These are phyloP conservation scores for Enteromius thamalakanensis DNA, from an alignment of 2,797 vertebrate species.

Conservation along the genomic window DNA sequence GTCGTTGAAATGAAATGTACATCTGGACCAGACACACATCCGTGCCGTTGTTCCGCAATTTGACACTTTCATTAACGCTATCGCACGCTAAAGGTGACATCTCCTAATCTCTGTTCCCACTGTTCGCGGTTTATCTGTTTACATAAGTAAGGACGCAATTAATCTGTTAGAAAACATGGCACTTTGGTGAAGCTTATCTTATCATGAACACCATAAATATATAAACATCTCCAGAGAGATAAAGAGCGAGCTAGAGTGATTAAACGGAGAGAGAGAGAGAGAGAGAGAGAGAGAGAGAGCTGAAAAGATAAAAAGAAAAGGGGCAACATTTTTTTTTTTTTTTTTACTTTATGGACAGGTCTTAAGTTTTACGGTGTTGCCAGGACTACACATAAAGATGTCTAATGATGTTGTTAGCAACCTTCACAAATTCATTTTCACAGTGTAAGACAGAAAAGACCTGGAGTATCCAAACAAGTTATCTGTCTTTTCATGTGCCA, in stretches of 20 bases:
- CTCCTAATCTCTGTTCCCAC: slow-evolving; percentile 19
- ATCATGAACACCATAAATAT: slow-evolving; percentile 29
- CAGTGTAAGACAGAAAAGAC: background rate
- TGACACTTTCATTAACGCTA: slow-evolving; percentile 32
- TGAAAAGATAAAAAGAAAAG: too few species aligned
- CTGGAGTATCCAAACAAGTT: slow-evolving; percentile 14
- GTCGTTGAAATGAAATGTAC: background rate
- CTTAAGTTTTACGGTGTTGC: slow-evolving; percentile 38
- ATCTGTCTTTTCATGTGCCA: slow-evolving; percentile 8
- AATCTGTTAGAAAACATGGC: slow-evolving; percentile 38
- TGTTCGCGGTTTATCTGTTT: slow-evolving; percentile 57
- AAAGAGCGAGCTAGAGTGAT: background rate
- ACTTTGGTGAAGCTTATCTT: slow-evolving; percentile 58
- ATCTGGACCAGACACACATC: slow-evolving; percentile 2
- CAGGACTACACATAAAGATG: slow-evolving; percentile 53
- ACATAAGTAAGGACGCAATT: slow-evolving; percentile 41
- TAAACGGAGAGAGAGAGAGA: background rate
- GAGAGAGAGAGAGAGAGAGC: background rate
- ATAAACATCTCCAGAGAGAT: slow-evolving; percentile 46
- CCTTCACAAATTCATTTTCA: slow-evolving; percentile 41
- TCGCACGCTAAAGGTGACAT: slow-evolving; percentile 1
- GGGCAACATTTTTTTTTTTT: background rate
- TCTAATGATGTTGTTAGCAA: slow-evolving; percentile 37
- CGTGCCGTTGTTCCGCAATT: background rate
- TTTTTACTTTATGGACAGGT: background rate